A percentile compares a stretch with the other conserved stretches of the same genome.
Evolutionary conservation across 2,797 vertebrate genomes (phyloP).

Genomic region (Myiothlypis coronata): DNA sequence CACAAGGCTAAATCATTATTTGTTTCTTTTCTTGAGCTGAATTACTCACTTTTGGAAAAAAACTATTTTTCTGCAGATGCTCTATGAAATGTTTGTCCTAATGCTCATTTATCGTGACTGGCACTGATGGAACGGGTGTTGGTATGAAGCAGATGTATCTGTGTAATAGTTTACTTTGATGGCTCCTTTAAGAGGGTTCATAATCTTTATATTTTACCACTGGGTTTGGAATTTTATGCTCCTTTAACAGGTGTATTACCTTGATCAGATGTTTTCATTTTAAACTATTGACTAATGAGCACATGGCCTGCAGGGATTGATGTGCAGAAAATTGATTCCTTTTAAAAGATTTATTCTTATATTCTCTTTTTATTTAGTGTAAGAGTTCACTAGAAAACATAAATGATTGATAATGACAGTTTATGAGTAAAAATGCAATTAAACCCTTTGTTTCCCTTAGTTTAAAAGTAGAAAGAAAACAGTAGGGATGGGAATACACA

Average conservation of each 20-base stretch:
- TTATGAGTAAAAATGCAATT: constrained; percentile 52
- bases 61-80: constrained; percentile 48
- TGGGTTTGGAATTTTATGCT: constrained; percentile 74
- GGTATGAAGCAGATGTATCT: constrained; percentile 72
- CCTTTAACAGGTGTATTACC: constrained; percentile 76
- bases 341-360: constrained; percentile 71
- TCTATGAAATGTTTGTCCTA: constrained; percentile 70
- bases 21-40: constrained; percentile 40
- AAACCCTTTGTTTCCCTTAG: constrained; percentile 53
- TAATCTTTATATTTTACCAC: constrained; percentile 78
- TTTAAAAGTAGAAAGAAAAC: constrained; percentile 36
- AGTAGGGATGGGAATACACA: background rate
- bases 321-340: constrained; percentile 70
- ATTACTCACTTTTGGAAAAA: constrained; percentile 17
- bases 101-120: constrained; percentile 71
- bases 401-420: constrained; percentile 63
- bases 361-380: constrained; percentile 66
- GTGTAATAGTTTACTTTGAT: constrained; percentile 78
- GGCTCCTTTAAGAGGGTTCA: constrained; percentile 75
- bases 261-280: constrained; percentile 78
- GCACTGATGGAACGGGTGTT: constrained; percentile 65
- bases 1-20: background rate
- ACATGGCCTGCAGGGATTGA: constrained; percentile 74
- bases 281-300: constrained; percentile 78
- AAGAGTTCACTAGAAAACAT: constrained; percentile 29